Base-by-base conservation (phyloP, 1,140 invertebrate genomes). In the Drosophila kikkawai region DNA sequence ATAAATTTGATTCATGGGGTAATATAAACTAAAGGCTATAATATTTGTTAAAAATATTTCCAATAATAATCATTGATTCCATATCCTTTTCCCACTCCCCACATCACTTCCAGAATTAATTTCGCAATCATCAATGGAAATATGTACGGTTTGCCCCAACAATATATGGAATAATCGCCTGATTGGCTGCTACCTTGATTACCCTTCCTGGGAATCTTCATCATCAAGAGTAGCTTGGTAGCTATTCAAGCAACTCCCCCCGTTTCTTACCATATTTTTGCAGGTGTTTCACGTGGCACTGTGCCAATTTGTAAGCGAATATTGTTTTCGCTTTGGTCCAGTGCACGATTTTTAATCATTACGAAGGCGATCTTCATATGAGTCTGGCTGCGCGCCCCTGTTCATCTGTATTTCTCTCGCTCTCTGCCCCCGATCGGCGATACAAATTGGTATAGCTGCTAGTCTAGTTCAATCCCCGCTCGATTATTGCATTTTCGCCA, bases 281-380 rank as follows among this genome's bases (percentile, higher is more conserved):
- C 61, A 68, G 67, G 73, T 76, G 73, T 77, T 66, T 82, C 83
- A 88, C 77, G 82, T 87, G 84, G 79, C 66, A 80, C 67, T 80
- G 84, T 67, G 67, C 74, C 80, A 88, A 88, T 88, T 83, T 83
- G 80, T 70, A 78, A 66, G 63, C 66, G 66, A 79, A 87, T 88
- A 83, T 87, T 87, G 80, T 80, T 77, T 87, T 80, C 80, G 79
- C 84, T 85, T 79, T 47, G 69, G 68, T 84, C 59, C 82, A 85
- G 60, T 65, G 69, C 69, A 85, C 82, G 82, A 86, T 88, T 87
- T 87, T 87, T 84, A 87, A 90, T 81, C 85, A 90, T 90, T 88
- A 86, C 56, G 63, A 37, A 56, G 65, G 57, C 57, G 56, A 81
- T 75, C 61, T 73, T 71, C 69, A 71, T 64, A 59, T 79, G 51